Conservation (phyloP, 92 coral and sea anemone genomes). For the Porites evermanni region DNA sequence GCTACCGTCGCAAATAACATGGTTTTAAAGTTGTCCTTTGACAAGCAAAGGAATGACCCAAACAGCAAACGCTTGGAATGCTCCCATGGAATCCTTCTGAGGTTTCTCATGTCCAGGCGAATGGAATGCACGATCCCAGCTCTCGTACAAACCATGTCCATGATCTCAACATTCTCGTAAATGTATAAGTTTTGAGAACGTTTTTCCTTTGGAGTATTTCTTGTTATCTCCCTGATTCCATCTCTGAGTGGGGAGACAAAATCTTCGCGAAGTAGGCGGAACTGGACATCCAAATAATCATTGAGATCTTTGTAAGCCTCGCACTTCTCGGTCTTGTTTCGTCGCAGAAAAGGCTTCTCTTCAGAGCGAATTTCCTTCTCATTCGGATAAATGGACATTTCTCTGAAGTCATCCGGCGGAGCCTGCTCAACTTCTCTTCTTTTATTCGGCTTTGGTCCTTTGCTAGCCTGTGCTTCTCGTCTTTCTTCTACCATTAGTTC, state of each 20-base stretch:
- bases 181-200: conserved; percentile 81
- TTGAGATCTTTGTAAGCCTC: conserved; percentile 71
- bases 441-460: conserved; percentile 20
- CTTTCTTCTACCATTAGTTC: conserved; percentile 57
- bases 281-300: conserved; percentile 92
- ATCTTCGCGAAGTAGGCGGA: conserved; percentile 86
- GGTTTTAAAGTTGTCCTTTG: conserved; percentile 82
- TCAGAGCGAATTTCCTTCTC: conserved; percentile 66
- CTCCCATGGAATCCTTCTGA: conserved; percentile 79
- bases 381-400: conserved; percentile 73
- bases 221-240: conserved; percentile 79
- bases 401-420: conserved; percentile 87
- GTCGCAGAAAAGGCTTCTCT: conserved; percentile 71
- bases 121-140: conserved; percentile 78
- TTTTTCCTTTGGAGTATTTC: conserved; percentile 53
- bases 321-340: conserved; percentile 64
- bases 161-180: conserved; percentile 66
- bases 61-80: conserved; percentile 79
- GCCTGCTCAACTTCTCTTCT: conserved; percentile 55
- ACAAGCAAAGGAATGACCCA: conserved; percentile 91
- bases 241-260: conserved; percentile 89
- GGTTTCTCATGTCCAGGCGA: conserved; percentile 54
- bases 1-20: conserved; percentile 91
- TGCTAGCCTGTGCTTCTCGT: conserved; percentile 32
- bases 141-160: conserved; percentile 63